Conservation (phyloP, 2,797 vertebrate species). For the Tauraco hartlaubi region DNA sequence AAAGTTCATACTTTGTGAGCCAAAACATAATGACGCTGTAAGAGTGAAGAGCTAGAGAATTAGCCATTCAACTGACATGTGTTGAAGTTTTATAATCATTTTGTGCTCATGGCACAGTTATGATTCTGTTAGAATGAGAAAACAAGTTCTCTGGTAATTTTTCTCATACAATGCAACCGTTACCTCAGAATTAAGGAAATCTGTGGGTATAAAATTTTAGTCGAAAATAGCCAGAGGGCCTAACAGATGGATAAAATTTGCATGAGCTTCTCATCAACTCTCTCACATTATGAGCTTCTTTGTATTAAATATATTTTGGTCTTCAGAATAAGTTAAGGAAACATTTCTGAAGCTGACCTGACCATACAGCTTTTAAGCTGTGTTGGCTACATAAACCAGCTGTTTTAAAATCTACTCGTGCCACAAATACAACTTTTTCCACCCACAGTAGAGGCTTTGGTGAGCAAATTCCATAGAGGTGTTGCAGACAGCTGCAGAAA, state of each 20-base stretch:
- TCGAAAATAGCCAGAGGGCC: neutral
- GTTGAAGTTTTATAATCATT: neutral
- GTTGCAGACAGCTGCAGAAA: constrained; percentile 13
- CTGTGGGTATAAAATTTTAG: neutral
- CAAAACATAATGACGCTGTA: neutral
- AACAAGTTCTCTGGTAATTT: neutral
- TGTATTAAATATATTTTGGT: neutral
- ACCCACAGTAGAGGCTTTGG: neutral
- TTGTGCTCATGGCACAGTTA: accelerated
- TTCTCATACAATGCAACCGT: neutral
- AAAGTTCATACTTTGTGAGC: neutral
- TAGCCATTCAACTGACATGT: neutral
- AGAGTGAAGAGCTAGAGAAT: neutral
- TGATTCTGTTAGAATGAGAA: neutral
- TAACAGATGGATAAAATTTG: neutral
- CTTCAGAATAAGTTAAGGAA: neutral
- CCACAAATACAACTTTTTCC: neutral
- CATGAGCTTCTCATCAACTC: neutral
- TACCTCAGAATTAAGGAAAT: neutral
- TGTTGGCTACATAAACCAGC: neutral
- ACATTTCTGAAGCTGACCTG: neutral
- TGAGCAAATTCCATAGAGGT: neutral
- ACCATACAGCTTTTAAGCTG: neutral
- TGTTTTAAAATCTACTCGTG: neutral
- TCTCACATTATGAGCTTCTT: neutral